Evolutionary conservation across 2,113 vertebrate species (phyloP), one percentile per base, ranked within the genome.

Genomic region (Choloepus hoffmanni): DNA sequence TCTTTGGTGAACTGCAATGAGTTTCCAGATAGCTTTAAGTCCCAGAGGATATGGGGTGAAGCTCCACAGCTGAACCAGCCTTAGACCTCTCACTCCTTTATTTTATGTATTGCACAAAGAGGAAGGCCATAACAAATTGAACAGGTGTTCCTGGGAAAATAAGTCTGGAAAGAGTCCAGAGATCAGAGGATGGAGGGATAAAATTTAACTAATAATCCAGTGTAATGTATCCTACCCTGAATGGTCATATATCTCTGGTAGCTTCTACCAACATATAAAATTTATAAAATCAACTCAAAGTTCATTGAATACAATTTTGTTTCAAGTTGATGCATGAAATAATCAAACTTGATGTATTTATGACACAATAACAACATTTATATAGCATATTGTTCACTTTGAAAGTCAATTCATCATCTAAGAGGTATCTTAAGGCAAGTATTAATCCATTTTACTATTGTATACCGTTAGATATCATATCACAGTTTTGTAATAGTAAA

Each of bases 61-160:
- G 33, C 50, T 82, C 33, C 93, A 45, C 53, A 86, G 83, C 94
- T 92, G 70, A 96, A 19, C 58, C 74, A 86, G 28, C 53, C 7
- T 63, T 67, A 72, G 68, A 19, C 70, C 43, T 93, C 76, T 85
- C 48, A 45, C 18, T 73, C 62, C 58, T 90, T 85, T 90, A 89
- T 95, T 97, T 96, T 93, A 81, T 8, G 55, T 96, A 68, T 84
- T 93, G 43, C 55, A 26, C 62, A 81, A 93, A 65, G 83, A 97
- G 58, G 76, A 63, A 92, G 72, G 77, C 74, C 26, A 8, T 63
- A 93, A 93, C 92, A 92, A 94, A 97, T 93, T 93, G 87, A 97
- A 92, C 96, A 97, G 96, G 96, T 93, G 94, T 94, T 97, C 86
- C 78, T 92, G 62, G 84, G 91, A 95, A 97, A 96, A 93, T 94